Percentiles rank a stretch among this genome's conserved stretches.
These are phyloP conservation scores for Porites evermanni DNA, from an alignment of 92 coral and sea anemone genomes.

Conservation along the genomic window DNA sequence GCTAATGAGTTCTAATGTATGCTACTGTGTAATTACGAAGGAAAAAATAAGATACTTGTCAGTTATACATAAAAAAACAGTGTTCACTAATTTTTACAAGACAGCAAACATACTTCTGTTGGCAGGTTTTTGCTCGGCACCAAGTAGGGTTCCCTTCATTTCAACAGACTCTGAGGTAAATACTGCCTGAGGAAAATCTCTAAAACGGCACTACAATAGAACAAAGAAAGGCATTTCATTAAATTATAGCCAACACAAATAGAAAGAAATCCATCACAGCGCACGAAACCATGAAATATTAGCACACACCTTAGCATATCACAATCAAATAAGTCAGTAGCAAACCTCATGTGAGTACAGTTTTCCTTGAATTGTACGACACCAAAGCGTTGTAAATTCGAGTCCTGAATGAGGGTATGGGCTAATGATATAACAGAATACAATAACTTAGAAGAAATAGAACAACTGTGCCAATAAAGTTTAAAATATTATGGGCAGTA, in stretches of 20 bases:
- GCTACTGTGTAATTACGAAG: too few species aligned
- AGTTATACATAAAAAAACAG: background rate
- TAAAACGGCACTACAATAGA: constrained; percentile 70
- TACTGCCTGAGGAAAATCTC: constrained; percentile 96
- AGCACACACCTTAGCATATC: too few species aligned
- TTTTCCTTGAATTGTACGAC: constrained; percentile 91
- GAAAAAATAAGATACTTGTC: too few species aligned
- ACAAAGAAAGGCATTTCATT: background rate
- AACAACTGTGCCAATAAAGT: background rate
- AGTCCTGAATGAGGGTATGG: constrained; percentile 77
- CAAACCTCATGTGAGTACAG: constrained; percentile 89
- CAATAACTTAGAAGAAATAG: background rate
- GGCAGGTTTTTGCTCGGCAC: constrained; percentile 93
- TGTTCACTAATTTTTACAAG: background rate
- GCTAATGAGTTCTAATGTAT: too few species aligned
- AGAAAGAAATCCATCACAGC: background rate
- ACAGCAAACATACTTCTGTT: constrained; percentile 69
- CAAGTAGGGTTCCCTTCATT: constrained; percentile 87
- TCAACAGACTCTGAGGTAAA: constrained; percentile 81
- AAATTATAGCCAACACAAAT: background rate
- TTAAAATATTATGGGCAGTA: background rate
- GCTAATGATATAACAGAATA: constrained; percentile 39
- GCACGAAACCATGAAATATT: too few species aligned
- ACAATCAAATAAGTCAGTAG: background rate
- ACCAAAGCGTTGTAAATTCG: constrained; percentile 92